Evolutionary conservation across 2,888 invertebrate species (phyloP), one percentile per base, ranked within the genome.

Genomic region (Cartodere bifasciata): DNA sequence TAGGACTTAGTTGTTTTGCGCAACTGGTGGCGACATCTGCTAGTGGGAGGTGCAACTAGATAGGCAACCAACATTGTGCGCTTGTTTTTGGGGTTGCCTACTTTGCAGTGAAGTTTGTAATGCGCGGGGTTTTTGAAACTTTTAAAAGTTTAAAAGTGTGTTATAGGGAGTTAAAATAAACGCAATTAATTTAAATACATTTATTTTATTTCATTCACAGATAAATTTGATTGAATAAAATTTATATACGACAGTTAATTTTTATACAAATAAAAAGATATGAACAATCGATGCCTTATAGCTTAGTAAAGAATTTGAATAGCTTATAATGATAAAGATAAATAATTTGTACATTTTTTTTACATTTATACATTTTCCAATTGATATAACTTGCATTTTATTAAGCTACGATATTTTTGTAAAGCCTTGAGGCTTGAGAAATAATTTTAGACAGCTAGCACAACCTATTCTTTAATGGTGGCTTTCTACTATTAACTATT

Each of bases 171-270:
- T 10, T 23, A 23, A 32, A 40, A 27, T 22, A 38, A 38, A 35
- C 27, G 32, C 14, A 22, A 27, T 36, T 15, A 32, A 13, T 37
- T 43, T 39, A 45, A 46, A 44, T 51, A 53, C 52, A 52, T 49
- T 50, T 50, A 49, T 50, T 49, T 52, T 50, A 52, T 44, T 49
- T 48, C 50, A 49, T 50, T 52, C 54, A 55, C 54, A 55, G 49
- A 51, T 48, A 49, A 53, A 48, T 50, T 51, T 51, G 49, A 52
- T 54, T 49, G 48, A 43, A 47, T 52, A 53, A 53, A 50, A 13
- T 7, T 17, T 47, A 45, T 48, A 46, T 49, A 47, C 46, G 45
- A 46, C 49, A 48, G 41, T 50, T 46, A 48, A 37, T 34, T 28
- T 43, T 45, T 42, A 47, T 48, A 47, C 49, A 49, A 44, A 48